phyloP scores from a whole-genome alignment of 2,113 vertebrate species.

The Malaclemys terrapin region DNA sequence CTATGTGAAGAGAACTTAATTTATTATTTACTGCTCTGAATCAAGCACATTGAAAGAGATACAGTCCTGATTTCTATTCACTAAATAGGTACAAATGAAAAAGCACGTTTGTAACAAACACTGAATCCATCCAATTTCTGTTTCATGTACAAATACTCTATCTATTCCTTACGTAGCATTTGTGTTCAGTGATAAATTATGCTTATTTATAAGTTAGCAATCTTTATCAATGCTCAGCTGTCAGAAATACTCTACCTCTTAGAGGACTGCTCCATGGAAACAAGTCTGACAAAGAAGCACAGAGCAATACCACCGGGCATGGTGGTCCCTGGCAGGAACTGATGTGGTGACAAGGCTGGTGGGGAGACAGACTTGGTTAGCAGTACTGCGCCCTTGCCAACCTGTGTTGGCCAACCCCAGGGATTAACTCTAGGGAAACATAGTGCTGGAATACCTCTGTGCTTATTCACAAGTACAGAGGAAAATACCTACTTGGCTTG shows the following conservation, averaged over 20 bases:
- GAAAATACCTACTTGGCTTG: not conserved
- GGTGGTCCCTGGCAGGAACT: not conserved
- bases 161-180: not conserved
- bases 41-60: not conserved
- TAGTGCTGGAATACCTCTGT: not conserved
- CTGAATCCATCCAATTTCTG: not conserved
- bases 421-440: not conserved
- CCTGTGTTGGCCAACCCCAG: not conserved
- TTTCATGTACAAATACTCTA: not conserved
- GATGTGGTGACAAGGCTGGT: not conserved
- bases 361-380: not conserved
- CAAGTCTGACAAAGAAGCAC: not conserved
- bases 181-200: not conserved
- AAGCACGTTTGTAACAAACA: not conserved
- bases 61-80: not conserved
- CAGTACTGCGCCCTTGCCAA: rapidly evolving
- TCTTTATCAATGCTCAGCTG: not conserved
- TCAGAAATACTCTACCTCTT: not conserved
- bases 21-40: not conserved
- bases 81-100: not conserved
- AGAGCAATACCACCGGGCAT: not conserved
- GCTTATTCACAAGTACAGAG: not conserved
- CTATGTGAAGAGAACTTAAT: not conserved
- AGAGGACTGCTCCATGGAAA: not conserved
- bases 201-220: not conserved